Evolutionary conservation across 2,888 invertebrate genomes (phyloP).

Genomic region (Azorinus chamasolen): DNA sequence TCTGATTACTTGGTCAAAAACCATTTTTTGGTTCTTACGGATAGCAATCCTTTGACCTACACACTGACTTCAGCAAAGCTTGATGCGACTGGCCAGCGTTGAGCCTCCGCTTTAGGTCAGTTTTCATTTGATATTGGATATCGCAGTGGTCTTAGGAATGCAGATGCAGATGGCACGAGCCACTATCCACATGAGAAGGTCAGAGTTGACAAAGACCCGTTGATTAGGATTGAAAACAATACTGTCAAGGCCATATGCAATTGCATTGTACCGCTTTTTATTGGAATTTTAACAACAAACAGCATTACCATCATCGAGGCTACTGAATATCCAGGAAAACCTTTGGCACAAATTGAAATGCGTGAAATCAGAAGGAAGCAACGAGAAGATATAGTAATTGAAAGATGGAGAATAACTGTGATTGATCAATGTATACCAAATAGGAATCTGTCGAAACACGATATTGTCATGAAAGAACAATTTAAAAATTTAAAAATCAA

Average conservation of each 20-base stretch:
- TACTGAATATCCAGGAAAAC: constrained; percentile 1
- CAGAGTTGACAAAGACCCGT: neutral
- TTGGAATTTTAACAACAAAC: neutral
- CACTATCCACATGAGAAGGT: too few species aligned
- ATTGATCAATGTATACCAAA: neutral
- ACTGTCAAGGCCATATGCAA: constrained; percentile 9
- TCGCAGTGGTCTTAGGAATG: neutral
- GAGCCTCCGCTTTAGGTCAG: constrained; percentile 2
- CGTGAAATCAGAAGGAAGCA: constrained; percentile 5
- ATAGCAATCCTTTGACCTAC: constrained; percentile 11
- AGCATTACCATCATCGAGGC: neutral
- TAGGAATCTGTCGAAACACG: neutral
- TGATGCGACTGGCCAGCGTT: too few species aligned
- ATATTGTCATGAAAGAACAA: constrained; percentile 15
- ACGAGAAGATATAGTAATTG: constrained; percentile 7
- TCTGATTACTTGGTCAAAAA: neutral
- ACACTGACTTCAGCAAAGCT: neutral
- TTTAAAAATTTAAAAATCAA: constrained; percentile 18
- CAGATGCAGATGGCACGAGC: constrained; percentile 4
- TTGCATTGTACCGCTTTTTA: neutral
- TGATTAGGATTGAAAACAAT: neutral
- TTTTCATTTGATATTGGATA: constrained; percentile 4
- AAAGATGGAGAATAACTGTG: constrained; percentile 7
- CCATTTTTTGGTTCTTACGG: constrained; percentile 7
- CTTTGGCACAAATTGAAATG: neutral